Evolutionary conservation across 1,140 invertebrate genomes (phyloP).

Genomic region (Arctopsyche grandis): DNA sequence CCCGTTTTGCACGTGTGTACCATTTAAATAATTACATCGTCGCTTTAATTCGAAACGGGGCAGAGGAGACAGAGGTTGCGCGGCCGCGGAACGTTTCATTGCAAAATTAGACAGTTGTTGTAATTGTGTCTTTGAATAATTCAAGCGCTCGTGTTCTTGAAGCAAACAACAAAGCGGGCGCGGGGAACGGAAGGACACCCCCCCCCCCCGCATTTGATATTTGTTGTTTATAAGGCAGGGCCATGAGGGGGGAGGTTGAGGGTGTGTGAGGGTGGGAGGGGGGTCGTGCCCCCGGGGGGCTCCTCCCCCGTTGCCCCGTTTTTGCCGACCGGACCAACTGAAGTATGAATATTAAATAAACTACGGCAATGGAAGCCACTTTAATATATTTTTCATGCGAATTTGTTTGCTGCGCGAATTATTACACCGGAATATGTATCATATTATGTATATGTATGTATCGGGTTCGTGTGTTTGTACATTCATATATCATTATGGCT

Average conservation of each 20-base stretch:
- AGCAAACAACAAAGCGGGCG: constrained; percentile 9
- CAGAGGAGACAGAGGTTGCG: not conserved
- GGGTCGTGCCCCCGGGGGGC: not conserved
- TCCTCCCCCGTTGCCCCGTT: constrained; percentile 1
- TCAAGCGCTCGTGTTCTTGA: constrained; percentile 30
- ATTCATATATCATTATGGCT: no score
- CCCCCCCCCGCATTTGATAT: not conserved
- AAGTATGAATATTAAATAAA: constrained; percentile 33
- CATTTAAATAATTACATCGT: no score
- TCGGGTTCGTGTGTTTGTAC: no score
- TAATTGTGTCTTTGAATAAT: constrained; percentile 34
- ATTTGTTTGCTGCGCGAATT: constrained; percentile 3
- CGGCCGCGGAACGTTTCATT: not conserved
- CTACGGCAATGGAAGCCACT: not conserved
- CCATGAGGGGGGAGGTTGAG: not conserved
- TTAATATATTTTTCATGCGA: constrained; percentile 11
- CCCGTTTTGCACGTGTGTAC: no score
- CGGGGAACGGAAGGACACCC: no score
- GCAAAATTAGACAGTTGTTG: constrained; percentile 24
- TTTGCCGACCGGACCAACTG: not conserved
- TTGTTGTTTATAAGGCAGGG: constrained; percentile 6
- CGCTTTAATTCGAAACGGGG: not conserved
- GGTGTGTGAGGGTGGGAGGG: not conserved
- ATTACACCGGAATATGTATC: not conserved
- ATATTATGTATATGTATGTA: no score